Evolutionary conservation across 2,888 invertebrate species (phyloP).

Genomic region (Pandemis corylana): DNA sequence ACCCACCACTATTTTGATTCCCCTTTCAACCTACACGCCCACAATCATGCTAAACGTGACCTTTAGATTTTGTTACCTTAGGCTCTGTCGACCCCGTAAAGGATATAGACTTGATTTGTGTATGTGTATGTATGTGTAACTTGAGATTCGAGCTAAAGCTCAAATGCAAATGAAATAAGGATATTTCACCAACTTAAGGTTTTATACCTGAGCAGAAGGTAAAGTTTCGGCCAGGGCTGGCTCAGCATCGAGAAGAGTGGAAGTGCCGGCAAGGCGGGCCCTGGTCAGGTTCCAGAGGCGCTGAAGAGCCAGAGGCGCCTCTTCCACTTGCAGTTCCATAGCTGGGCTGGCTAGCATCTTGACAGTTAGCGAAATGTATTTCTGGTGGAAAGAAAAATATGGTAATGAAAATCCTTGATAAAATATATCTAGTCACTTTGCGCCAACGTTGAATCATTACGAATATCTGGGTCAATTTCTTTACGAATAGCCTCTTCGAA

Average conservation of each 20-base stretch:
- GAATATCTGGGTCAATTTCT: neutral
- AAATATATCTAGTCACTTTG: neutral
- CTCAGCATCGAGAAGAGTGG: constrained; percentile 72
- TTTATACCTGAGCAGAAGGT: constrained; percentile 74
- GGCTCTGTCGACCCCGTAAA: too few relatives aligned
- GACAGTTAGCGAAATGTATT: constrained; percentile 10
- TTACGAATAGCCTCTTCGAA: neutral
- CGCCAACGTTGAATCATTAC: constrained; percentile 20
- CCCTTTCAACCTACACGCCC: too few relatives aligned
- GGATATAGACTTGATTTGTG: too few relatives aligned
- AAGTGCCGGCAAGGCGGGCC: constrained; percentile 78
- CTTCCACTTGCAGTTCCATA: constrained; percentile 86
- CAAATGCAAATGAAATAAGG: too few relatives aligned
- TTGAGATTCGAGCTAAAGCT: too few relatives aligned
- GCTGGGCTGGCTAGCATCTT: constrained; percentile 77
- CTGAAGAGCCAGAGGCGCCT: constrained; percentile 79
- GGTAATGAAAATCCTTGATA: constrained; percentile 21
- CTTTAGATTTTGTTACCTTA: too few relatives aligned
- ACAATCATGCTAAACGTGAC: too few relatives aligned
- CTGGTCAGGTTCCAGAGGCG: constrained; percentile 81
- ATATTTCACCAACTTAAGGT: too few relatives aligned
- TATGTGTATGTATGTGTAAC: too few relatives aligned
- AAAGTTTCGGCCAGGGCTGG: constrained; percentile 74
- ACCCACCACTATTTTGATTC: too few relatives aligned
- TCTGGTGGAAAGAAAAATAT: constrained; percentile 14